Conservation (phyloP, 2,113 vertebrate species). For the Hystrix cristata region DNA sequence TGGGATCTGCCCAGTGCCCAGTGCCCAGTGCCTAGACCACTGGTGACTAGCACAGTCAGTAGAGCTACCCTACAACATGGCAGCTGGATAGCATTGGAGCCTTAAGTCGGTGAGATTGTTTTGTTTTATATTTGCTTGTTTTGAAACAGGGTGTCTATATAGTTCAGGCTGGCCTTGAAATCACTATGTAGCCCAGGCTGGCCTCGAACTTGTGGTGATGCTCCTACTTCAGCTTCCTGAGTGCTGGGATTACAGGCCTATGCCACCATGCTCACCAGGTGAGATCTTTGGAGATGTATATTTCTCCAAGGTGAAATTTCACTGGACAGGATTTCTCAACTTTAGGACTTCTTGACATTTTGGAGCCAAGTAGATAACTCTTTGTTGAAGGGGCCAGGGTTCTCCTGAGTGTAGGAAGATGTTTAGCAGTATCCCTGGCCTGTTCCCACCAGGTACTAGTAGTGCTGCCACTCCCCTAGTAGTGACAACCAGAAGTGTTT, state of each 20-base stretch:
- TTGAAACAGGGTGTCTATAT: background rate
- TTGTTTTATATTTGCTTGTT: background rate
- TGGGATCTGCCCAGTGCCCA: background rate
- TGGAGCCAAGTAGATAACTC: background rate
- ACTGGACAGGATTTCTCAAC: background rate
- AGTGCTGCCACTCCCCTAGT: background rate
- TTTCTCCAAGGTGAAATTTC: constrained; percentile 24
- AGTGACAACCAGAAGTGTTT: constrained; percentile 15
- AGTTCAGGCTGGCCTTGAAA: background rate
- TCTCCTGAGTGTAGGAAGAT: background rate
- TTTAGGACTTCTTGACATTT: background rate
- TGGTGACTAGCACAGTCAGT: background rate
- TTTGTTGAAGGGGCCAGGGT: background rate
- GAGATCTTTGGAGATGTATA: background rate
- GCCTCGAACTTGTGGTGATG: background rate
- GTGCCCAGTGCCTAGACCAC: background rate
- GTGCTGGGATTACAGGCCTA: no score
- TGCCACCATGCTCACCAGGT: background rate
- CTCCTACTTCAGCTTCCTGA: no score
- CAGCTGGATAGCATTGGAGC: background rate
- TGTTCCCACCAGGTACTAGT: background rate
- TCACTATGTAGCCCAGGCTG: background rate
- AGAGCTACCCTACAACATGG: background rate
- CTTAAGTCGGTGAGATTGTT: background rate
- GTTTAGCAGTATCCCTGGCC: background rate